phyloP scores from a whole-genome alignment of 2,113 vertebrate genomes.

The Pelmatolapia mariae region DNA sequence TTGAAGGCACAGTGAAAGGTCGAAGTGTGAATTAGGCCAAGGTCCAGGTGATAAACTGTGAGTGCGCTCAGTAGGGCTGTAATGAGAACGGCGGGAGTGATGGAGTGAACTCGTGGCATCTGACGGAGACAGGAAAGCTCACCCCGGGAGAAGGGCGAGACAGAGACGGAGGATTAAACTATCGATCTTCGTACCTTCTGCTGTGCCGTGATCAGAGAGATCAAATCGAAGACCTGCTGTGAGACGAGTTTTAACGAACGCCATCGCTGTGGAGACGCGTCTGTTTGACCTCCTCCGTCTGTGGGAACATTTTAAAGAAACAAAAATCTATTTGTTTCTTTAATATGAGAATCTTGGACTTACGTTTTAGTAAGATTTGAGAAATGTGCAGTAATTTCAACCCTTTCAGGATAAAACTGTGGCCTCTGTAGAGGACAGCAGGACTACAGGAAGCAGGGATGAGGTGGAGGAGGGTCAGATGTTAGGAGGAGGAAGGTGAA shows the following conservation, averaged over 20 bases:
- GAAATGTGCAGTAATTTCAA: background rate
- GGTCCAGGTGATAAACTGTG: background rate
- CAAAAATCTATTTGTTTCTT: background rate
- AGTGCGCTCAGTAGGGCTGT: background rate
- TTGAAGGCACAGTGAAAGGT: background rate
- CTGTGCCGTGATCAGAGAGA: background rate
- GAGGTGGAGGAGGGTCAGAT: background rate
- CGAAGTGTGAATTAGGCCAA: background rate
- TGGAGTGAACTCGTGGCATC: background rate
- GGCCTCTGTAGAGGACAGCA: background rate
- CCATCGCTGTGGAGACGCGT: accelerated
- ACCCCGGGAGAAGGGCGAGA: background rate
- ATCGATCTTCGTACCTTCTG: background rate
- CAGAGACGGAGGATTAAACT: background rate
- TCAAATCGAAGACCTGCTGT: background rate
- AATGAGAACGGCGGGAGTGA: background rate
- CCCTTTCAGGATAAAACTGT: background rate
- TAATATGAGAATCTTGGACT: background rate
- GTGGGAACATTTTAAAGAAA: background rate
- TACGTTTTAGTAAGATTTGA: background rate
- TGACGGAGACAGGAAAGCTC: background rate
- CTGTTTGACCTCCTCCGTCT: background rate
- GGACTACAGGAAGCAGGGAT: accelerated
- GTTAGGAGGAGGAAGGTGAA: background rate
- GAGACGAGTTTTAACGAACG: background rate